Evolutionary conservation across 1,140 invertebrate species (phyloP), one percentile per base, ranked within the genome.

Genomic region (Atta cephalotes): DNA sequence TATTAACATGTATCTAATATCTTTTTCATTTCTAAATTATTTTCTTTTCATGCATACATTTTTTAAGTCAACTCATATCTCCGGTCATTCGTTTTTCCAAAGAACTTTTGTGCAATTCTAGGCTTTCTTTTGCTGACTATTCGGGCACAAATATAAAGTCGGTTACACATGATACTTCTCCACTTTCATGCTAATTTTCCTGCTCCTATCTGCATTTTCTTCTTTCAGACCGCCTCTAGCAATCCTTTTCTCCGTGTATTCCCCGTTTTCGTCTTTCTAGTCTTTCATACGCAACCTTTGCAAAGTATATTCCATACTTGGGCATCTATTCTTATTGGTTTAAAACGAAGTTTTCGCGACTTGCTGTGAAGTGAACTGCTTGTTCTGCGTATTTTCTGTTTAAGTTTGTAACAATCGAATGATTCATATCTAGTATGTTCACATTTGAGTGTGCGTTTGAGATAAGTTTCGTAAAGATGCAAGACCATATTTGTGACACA

Each of bases 321-420:
- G 39, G 14, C 49, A 90, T 86, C 65, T 66, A 56, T 87, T 90
- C 82, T 88, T 87, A 88, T 91, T 91, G 77, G 70, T 49, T 56
- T 18, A 14, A 80, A 80, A 88, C 62, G 77, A 90, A 90, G 85
- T 90, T 88, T 78, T 56, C 76, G 39, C 80, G 76, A 87, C 68
- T 90, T 62, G 71, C 49, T 62, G 65, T 74, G 49, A 35, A 31
- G 25, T 79, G 79, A 84, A 28, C 35, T 76, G 66, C 72, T 90
- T 86, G 79, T 77, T 58, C 65, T 39, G 82, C 62, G 58, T 62
- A 82, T 90, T 90, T 91, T 86, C 84, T 87, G 89, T 87, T 91
- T 90, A 91, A 84, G 86, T 79, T 90, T 74, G 77, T 72, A 58
- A 60, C 80, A 60, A 39, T 53, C 18, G 70, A 49, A 25, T 74